phyloP scores from a whole-genome alignment of 2,113 vertebrate species.

The Clarias macrocephalus region DNA sequence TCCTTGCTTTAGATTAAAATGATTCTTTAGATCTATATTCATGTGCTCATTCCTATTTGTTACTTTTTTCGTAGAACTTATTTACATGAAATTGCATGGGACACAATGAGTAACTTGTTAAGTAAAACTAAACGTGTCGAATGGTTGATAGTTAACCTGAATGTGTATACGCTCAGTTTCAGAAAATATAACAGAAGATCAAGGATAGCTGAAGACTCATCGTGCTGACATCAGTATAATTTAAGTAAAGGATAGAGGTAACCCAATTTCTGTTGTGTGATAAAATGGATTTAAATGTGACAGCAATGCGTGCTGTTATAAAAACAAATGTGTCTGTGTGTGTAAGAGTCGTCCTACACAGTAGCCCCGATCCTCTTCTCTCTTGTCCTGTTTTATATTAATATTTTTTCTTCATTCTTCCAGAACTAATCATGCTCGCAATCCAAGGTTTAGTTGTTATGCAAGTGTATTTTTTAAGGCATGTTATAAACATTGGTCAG shows the following conservation, averaged over 20 bases:
- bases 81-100: neutral
- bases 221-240: too few relatives aligned
- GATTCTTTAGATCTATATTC: neutral
- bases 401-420: too few relatives aligned
- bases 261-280: neutral
- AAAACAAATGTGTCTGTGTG: neutral
- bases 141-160: neutral
- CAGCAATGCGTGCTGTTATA: neutral
- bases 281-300: neutral
- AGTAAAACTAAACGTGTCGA: neutral
- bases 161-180: conserved; percentile 47
- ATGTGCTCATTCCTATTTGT: neutral
- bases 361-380: too few relatives aligned
- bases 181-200: conserved; percentile 46
- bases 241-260: neutral
- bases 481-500: neutral
- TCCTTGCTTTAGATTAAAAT: neutral
- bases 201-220: conserved; percentile 23
- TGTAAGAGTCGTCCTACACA: too few relatives aligned
- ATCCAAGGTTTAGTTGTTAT: too few relatives aligned
- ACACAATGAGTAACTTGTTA: neutral
- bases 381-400: too few relatives aligned
- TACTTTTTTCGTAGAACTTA: neutral
- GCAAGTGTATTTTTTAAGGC: neutral
- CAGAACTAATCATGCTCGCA: too few relatives aligned